These are phyloP conservation scores for Macrobrachium nipponense DNA, from an alignment of 1,140 invertebrate genomes.

Conservation along the genomic window DNA sequence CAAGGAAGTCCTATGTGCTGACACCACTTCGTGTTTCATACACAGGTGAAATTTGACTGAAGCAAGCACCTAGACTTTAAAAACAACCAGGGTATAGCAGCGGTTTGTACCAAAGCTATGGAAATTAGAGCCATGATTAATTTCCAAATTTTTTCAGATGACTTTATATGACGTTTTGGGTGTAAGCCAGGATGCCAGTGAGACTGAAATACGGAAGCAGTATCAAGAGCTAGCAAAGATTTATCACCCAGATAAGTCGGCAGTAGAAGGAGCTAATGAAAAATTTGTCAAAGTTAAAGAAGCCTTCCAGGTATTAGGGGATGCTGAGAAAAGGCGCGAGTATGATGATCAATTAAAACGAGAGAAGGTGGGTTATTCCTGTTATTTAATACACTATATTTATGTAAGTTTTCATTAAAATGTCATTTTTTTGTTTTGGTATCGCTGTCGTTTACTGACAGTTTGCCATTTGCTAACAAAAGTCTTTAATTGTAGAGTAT, in stretches of 20 bases:
- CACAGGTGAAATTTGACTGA: too few relatives aligned
- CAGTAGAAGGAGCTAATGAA: constrained; percentile 53
- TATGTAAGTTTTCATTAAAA: too few relatives aligned
- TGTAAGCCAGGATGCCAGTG: constrained; percentile 61
- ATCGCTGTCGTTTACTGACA: too few relatives aligned
- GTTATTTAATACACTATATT: too few relatives aligned
- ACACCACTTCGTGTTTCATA: too few relatives aligned
- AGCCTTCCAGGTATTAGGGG: constrained; percentile 60
- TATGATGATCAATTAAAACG: constrained; percentile 63
- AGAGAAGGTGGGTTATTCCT: constrained; percentile 49
- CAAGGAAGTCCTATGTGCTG: too few relatives aligned
- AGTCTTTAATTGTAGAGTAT: too few relatives aligned
- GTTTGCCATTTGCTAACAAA: too few relatives aligned
- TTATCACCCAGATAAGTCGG: constrained; percentile 62
- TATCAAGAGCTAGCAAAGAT: constrained; percentile 61
- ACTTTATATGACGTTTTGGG: constrained; percentile 63
- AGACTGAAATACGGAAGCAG: constrained; percentile 60
- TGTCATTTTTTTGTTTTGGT: too few relatives aligned
- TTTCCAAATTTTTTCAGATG: constrained; percentile 44
- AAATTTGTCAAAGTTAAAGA: constrained; percentile 60
- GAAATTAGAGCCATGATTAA: neutral
- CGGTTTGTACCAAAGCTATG: neutral
- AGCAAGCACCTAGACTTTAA: too few relatives aligned
- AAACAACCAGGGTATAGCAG: too few relatives aligned
- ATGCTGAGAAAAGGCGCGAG: constrained; percentile 56